Percentiles rank a stretch among this genome's conserved stretches.
phyloP scores from a whole-genome alignment of 2,113 vertebrate species.

The Psettodes erumei region DNA sequence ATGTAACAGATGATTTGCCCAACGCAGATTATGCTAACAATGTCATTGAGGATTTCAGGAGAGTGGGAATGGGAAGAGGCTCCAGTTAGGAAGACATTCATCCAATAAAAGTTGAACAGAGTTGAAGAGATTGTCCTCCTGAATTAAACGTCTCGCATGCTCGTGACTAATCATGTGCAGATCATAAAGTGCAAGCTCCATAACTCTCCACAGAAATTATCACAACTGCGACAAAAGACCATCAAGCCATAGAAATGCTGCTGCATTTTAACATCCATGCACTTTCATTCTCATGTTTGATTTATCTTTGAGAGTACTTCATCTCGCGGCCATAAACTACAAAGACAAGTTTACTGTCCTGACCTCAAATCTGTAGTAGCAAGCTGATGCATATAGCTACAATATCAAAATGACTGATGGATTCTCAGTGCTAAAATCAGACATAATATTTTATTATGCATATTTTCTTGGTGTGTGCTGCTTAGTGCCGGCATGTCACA shows the following conservation, averaged over 20 bases:
- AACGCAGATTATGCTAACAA: constrained; percentile 53
- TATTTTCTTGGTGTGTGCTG: background rate
- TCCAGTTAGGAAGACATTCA: too few relatives aligned
- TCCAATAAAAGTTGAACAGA: background rate
- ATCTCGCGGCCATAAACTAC: constrained; percentile 7
- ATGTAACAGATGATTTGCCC: constrained; percentile 34
- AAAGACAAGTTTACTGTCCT: constrained; percentile 13
- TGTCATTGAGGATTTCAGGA: constrained; percentile 29
- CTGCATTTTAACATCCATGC: background rate
- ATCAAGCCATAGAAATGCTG: constrained; percentile 18
- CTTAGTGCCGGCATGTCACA: background rate
- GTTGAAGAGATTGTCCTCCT: background rate
- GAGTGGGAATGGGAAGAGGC: background rate
- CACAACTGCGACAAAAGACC: constrained; percentile 6
- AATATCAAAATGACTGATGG: background rate
- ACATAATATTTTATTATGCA: background rate
- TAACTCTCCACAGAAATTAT: constrained; percentile 2
- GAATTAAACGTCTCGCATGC: background rate
- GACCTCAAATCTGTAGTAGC: constrained; percentile 27
- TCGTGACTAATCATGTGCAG: constrained; percentile 16
- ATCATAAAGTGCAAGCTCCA: background rate
- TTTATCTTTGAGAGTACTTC: constrained; percentile 20
- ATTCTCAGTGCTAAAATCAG: background rate
- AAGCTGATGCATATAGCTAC: constrained; percentile 5
- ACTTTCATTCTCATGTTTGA: background rate